These are phyloP conservation scores for Aurelia sp. DNA, from an alignment of 30 jellyfish, hydroid and myxozoan genomes.

Conservation along the genomic window DNA sequence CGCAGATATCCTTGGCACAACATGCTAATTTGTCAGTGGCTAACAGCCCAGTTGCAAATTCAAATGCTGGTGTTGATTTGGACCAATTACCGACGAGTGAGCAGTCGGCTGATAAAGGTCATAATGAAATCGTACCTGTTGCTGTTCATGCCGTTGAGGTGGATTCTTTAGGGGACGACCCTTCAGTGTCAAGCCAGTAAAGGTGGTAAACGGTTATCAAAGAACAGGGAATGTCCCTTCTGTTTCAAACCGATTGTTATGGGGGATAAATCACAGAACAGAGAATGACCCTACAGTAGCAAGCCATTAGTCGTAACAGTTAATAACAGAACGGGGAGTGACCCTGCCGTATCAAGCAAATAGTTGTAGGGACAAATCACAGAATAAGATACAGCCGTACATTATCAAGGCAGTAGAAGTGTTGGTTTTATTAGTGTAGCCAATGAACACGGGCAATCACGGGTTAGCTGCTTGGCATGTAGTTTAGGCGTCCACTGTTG, in stretches of 20 bases:
- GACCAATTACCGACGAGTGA: slow-evolving; percentile 51
- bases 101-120: slow-evolving; percentile 38
- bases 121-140: slow-evolving; percentile 62
- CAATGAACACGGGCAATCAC: too few species aligned
- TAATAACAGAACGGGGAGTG: too few species aligned
- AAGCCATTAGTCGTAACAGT: not conserved
- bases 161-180: slow-evolving; percentile 69
- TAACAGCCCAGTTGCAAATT: slow-evolving; percentile 46
- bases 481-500: too few species aligned
- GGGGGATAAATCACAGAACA: too few species aligned
- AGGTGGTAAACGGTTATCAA: not conserved
- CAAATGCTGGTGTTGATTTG: slow-evolving; percentile 41
- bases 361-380: too few species aligned
- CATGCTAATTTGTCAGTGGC: slow-evolving; percentile 50
- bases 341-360: too few species aligned
- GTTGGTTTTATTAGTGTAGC: too few species aligned
- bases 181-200: slow-evolving; percentile 9
- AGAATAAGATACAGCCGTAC: too few species aligned
- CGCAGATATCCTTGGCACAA: slow-evolving; percentile 56
- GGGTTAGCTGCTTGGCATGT: too few species aligned
- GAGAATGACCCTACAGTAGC: slow-evolving; percentile 42
- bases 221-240: too few species aligned
- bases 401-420: too few species aligned
- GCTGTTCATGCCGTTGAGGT: slow-evolving; percentile 86
- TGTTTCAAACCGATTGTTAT: too few species aligned